Percentiles rank a stretch among this genome's conserved stretches.
phyloP scores from a whole-genome alignment of 2,797 vertebrate species.

The Pipistrellus kuhlii region DNA sequence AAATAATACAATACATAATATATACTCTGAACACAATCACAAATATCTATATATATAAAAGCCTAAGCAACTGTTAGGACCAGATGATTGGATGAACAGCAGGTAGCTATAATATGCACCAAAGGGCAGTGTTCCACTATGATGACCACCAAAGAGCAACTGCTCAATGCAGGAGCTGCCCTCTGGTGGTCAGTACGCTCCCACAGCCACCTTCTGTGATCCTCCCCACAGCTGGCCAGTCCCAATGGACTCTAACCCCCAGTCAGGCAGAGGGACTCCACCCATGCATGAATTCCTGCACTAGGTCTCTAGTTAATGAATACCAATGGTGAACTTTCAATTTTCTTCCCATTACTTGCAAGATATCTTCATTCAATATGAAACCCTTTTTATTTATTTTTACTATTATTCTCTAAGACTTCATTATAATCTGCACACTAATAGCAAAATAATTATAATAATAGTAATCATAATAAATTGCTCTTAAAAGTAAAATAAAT shows the following conservation, averaged over 20 bases:
- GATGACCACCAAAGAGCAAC: no score
- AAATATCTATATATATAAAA: background rate
- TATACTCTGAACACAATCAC: background rate
- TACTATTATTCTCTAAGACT: slow-evolving; percentile 5
- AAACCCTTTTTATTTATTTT: background rate
- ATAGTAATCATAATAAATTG: background rate
- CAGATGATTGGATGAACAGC: no score
- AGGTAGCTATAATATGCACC: no score
- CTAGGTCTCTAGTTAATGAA: background rate
- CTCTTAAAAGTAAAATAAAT: background rate
- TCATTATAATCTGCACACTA: background rate
- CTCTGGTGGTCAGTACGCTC: no score
- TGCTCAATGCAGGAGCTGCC: no score
- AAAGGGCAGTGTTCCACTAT: no score
- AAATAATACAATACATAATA: background rate
- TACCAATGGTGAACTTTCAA: background rate
- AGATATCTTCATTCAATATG: background rate
- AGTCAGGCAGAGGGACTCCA: no score
- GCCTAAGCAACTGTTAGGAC: no score
- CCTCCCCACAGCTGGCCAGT: no score
- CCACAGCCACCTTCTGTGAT: no score
- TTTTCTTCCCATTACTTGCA: background rate
- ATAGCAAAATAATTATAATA: background rate
- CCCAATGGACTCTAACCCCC: no score
- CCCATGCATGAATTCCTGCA: no score